Base-by-base conservation (phyloP, 2,113 vertebrate genomes). In the Datnioides undecimradiatus region DNA sequence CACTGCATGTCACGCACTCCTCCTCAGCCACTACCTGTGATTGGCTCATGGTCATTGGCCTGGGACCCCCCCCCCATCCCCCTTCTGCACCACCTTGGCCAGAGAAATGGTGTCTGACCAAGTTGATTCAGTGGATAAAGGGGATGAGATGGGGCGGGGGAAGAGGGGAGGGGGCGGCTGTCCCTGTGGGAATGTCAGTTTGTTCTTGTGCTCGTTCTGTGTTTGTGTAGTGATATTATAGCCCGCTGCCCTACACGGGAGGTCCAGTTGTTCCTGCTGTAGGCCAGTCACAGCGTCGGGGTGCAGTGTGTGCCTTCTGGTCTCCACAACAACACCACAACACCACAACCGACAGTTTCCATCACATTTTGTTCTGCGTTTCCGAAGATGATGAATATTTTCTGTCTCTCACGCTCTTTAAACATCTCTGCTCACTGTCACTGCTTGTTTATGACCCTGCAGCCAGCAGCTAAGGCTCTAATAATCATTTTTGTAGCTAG, bases 121-220 rank as follows among this genome's bases (percentile, higher is more conserved):
- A 19, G 49, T 59, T 66, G 68, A 70, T 51, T 70, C 17, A 46
- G 13, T 46, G 62, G 63, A 33, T 64, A 57, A 57, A 59, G 52
- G 41, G 55, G 68, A 80, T 83, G 38, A 49, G 43, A 43, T 72
- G 12, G 69, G 29, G 1, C 14, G 21, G 1, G 17, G 29, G 8
- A 0, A 21, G 21, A 2, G 17, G 29, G 8, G 1, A 4, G 29
- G 8, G 16, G 36, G 4, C 6, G 14, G 45, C 14, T 43, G 49
- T 85, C 85, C 34, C 57, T 87, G 72, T 63, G 58, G 51, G 57
- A 59, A 58, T 62, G 69, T 33, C 63, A 21, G 3, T 87, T 80
- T 80, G 57, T 45, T 74, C 40, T 51, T 16, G 21, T 19, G 23
- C 57, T 68, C 5, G n/a, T 54, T 59, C 54, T 48, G 9, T 62